Conservation (phyloP, 2,797 vertebrate genomes). For the Heterohyrax brucei region DNA sequence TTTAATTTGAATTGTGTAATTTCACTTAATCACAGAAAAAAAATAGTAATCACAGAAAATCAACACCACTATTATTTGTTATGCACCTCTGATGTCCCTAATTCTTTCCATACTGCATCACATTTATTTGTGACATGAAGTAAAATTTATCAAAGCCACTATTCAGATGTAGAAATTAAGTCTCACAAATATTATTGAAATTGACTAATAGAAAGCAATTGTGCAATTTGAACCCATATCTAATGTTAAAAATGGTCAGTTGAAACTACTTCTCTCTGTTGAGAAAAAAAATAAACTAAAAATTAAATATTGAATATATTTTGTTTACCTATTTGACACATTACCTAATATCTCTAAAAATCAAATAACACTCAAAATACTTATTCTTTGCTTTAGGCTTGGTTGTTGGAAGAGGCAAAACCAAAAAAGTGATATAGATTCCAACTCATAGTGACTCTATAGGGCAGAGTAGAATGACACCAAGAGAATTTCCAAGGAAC, state of each 20-base stretch:
- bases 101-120: not conserved
- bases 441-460: too few relatives aligned
- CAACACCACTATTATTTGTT: not conserved
- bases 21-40: too few relatives aligned
- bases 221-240: not conserved
- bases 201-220: not conserved
- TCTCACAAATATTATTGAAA: constrained; percentile 6
- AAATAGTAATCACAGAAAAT: not conserved
- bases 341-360: not conserved
- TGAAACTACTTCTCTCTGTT: constrained; percentile 23
- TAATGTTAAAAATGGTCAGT: not conserved
- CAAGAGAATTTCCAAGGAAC: too few relatives aligned
- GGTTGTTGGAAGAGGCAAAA: too few relatives aligned
- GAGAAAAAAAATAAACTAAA: too few relatives aligned
- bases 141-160: constrained; percentile 32
- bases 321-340: constrained; percentile 1
- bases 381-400: not conserved
- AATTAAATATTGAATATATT: not conserved
- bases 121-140: not conserved
- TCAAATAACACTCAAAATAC: not conserved
- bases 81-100: rapidly evolving
- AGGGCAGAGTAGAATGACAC: too few relatives aligned
- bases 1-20: too few relatives aligned
- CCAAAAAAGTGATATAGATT: too few relatives aligned
- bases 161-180: not conserved